Evolutionary conservation across 1,140 invertebrate genomes (phyloP).

Genomic region (Palaemon carinicauda): DNA sequence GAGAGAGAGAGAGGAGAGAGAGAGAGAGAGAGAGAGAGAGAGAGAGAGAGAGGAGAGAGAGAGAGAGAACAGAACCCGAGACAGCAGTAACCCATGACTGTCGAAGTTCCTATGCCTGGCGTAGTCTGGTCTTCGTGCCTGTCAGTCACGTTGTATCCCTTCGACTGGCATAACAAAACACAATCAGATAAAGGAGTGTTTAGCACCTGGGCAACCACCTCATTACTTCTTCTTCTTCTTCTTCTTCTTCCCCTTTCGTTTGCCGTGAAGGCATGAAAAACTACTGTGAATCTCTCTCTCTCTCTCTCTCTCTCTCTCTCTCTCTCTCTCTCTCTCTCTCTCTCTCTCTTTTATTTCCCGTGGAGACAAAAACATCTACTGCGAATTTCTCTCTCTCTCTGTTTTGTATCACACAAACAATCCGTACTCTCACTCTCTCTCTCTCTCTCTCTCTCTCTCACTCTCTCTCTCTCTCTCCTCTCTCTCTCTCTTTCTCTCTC

Average conservation of each 20-base stretch:
- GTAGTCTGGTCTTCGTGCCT: neutral
- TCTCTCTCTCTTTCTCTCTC: neutral
- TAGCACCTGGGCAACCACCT: conserved; percentile 5
- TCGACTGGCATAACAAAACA: neutral
- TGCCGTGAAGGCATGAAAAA: too few relatives aligned
- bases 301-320: neutral
- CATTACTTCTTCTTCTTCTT: conserved; percentile 24
- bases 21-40: neutral
- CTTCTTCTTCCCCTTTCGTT: neutral
- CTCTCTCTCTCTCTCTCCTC: neutral
- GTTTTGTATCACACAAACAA: too few relatives aligned
- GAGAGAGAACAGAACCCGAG: too few relatives aligned
- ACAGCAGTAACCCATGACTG: neutral
- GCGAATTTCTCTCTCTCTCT: neutral
- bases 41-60: neutral
- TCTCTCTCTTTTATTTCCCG: neutral
- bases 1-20: neutral
- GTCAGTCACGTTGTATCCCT: neutral
- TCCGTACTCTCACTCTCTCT: neutral
- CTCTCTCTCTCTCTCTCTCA: neutral
- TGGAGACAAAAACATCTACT: too few relatives aligned
- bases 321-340: neutral
- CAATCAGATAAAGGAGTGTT: conserved; percentile 30
- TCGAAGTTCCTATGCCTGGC: neutral
- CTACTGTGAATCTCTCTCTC: too few relatives aligned